Percentiles rank a stretch among this genome's conserved stretches.
Conservation (phyloP, 2,797 vertebrate genomes). For the Nyctibius grandis region DNA sequence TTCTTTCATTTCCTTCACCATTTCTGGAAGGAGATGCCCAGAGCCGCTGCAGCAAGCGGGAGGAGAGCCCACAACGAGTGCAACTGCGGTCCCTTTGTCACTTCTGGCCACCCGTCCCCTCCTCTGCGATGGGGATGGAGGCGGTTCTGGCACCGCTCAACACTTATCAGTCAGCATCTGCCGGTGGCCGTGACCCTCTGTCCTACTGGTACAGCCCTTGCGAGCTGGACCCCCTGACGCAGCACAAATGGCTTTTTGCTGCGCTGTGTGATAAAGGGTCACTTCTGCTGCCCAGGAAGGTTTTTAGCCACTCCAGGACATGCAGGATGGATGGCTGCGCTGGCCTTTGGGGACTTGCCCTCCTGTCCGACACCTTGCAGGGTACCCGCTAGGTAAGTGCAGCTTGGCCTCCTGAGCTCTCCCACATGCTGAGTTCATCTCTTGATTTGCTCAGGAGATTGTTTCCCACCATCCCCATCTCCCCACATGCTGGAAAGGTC, state of each 20-base stretch:
- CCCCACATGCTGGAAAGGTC: too few species aligned
- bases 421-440: fast-evolving
- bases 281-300: not conserved
- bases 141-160: not conserved
- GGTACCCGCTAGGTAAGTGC: not conserved
- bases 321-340: fast-evolving
- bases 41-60: fast-evolving
- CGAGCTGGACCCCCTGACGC: not conserved
- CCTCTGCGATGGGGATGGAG: not conserved
- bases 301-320: not conserved
- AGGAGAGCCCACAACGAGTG: not conserved
- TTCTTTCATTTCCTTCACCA: not conserved
- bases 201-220: not conserved
- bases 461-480: not conserved
- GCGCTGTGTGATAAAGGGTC: not conserved
- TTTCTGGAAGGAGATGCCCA: not conserved
- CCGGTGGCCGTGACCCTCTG: not conserved
- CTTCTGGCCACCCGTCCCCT: not conserved
- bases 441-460: not conserved
- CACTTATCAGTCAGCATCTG: not conserved
- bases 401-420: not conserved
- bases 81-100: fast-evolving
- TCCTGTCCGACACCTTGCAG: not conserved
- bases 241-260: not conserved
- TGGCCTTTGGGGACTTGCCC: not conserved